A percentile compares a stretch with the other conserved stretches of the same genome.
These are phyloP conservation scores for Caenorhabditis sp. DNA, from an alignment of 2,888 invertebrate species.

Conservation along the genomic window DNA sequence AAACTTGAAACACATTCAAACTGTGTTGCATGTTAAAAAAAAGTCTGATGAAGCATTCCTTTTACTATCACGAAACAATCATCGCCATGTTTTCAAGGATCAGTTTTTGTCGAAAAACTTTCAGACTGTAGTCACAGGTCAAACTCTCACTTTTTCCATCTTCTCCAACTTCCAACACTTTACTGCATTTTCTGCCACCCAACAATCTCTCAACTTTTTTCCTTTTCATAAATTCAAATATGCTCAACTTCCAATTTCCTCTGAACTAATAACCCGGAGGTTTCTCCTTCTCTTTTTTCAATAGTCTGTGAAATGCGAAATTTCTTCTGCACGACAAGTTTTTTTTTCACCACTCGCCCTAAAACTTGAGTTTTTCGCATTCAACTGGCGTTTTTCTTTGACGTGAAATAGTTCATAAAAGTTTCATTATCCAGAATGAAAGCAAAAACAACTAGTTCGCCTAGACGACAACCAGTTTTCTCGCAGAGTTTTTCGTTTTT, in stretches of 20 bases:
- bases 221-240: slow-evolving; percentile 3
- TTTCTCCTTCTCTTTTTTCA: slow-evolving; percentile 46
- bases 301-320: slow-evolving; percentile 40
- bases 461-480: slow-evolving; percentile 15
- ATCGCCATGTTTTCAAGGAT: too few relatives aligned
- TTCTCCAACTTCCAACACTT: not conserved
- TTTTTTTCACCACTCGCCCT: not conserved
- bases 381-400: slow-evolving; percentile 35
- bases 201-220: not conserved
- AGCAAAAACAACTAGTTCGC: slow-evolving; percentile 60
- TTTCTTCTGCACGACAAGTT: slow-evolving; percentile 62
- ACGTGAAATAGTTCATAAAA: slow-evolving; percentile 64
- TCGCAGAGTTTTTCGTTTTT: slow-evolving; percentile 1
- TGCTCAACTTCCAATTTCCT: slow-evolving; percentile 25
- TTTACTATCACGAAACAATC: too few relatives aligned
- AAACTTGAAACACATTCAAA: too few relatives aligned
- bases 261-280: slow-evolving; percentile 56
- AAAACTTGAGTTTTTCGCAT: slow-evolving; percentile 36
- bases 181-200: not conserved
- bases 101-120: too few relatives aligned
- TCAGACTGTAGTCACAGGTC: too few relatives aligned
- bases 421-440: slow-evolving; percentile 64
- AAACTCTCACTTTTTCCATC: too few relatives aligned
- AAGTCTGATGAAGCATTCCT: too few relatives aligned
- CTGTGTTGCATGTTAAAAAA: too few relatives aligned